phyloP scores from a whole-genome alignment of 2,888 invertebrate species.

The Flexamia atlantica region DNA sequence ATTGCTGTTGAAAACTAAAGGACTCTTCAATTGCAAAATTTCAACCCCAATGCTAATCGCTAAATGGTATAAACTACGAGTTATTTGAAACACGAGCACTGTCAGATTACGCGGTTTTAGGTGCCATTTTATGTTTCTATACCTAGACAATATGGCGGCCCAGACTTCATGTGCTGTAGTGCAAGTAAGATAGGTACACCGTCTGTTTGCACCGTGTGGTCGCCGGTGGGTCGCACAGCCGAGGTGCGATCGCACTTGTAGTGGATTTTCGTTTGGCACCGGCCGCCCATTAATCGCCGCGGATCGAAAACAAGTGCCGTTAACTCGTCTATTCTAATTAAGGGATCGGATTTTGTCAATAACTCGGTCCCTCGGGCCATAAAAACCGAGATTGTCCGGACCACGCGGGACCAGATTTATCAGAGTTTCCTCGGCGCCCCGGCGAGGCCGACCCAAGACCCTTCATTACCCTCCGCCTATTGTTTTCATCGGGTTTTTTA shows the following conservation, averaged over 20 bases:
- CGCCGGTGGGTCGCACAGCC: neutral
- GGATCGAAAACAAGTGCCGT: slow-evolving; percentile 12
- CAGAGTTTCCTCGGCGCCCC: neutral
- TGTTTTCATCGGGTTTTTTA: slow-evolving; percentile 48
- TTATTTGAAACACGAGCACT: too few relatives aligned
- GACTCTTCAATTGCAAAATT: too few relatives aligned
- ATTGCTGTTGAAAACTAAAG: too few relatives aligned
- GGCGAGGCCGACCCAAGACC: slow-evolving; percentile 33
- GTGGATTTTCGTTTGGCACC: slow-evolving; percentile 25
- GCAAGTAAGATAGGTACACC: too few relatives aligned
- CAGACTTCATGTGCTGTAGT: too few relatives aligned
- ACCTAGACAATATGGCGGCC: too few relatives aligned
- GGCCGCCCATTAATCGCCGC: slow-evolving; percentile 6
- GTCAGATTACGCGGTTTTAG: too few relatives aligned
- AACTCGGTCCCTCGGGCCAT: slow-evolving; percentile 24
- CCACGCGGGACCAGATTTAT: slow-evolving; percentile 24
- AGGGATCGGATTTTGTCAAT: slow-evolving; percentile 36
- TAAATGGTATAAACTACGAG: too few relatives aligned
- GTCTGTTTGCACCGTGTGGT: too few relatives aligned
- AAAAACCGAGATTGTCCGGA: slow-evolving; percentile 43
- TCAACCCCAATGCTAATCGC: too few relatives aligned
- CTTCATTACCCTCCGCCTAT: slow-evolving; percentile 48
- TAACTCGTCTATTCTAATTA: slow-evolving; percentile 45
- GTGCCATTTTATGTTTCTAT: too few relatives aligned
- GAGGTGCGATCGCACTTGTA: slow-evolving; percentile 1